Evolutionary conservation across 2,888 invertebrate species (phyloP).

Genomic region (Pseudococcus jackbeardsleyi): DNA sequence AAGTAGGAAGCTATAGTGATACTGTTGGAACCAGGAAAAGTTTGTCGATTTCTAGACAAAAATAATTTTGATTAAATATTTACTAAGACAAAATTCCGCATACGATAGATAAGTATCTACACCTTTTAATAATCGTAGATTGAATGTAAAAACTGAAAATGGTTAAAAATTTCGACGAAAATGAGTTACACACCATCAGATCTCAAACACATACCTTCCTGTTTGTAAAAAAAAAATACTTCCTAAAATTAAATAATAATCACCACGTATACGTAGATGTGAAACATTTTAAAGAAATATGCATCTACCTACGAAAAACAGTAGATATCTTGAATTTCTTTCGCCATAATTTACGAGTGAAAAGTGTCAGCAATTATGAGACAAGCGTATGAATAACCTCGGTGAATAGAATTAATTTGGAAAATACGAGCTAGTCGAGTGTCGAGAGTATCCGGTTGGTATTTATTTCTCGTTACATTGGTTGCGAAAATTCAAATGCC

Average conservation of each 20-base stretch:
- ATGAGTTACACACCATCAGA: not conserved
- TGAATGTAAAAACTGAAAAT: too few species aligned
- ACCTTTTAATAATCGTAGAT: not conserved
- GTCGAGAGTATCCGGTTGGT: not conserved
- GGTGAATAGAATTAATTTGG: not conserved
- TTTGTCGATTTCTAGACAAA: not conserved
- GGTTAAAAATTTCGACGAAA: not conserved
- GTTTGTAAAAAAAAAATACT: not conserved
- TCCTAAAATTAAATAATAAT: not conserved
- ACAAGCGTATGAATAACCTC: not conserved
- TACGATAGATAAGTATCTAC: too few species aligned
- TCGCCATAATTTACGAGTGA: not conserved
- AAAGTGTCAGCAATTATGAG: not conserved
- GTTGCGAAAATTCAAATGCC: slow-evolving; percentile 1
- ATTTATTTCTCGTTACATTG: not conserved
- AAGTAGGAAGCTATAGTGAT: not conserved
- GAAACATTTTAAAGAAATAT: not conserved
- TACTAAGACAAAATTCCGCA: too few species aligned
- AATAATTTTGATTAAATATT: not conserved
- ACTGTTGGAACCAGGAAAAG: not conserved
- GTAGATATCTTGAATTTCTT: not conserved
- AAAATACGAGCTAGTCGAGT: not conserved
- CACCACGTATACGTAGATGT: not conserved
- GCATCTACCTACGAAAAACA: not conserved
- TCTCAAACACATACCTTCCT: not conserved